These are phyloP conservation scores for Aldrovandia affinis DNA, from an alignment of 2,797 vertebrate species.

Conservation along the genomic window DNA sequence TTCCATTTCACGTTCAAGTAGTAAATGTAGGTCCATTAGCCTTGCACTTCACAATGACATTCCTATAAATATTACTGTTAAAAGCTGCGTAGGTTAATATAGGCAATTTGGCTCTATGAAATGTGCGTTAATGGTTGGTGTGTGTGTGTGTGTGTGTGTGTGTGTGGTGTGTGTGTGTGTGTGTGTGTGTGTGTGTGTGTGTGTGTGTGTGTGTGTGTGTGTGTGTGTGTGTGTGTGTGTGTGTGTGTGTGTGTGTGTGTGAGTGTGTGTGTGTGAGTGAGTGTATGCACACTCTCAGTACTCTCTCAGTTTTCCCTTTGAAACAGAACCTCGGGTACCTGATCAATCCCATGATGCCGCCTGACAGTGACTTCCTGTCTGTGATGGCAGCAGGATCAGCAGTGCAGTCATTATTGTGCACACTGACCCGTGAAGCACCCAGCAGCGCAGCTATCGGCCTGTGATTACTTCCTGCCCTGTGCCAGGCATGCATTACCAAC, in stretches of 20 bases:
- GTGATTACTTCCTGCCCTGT: conserved; percentile 63
- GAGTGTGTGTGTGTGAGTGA: no score
- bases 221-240: conserved; percentile 17
- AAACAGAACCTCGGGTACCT: conserved; percentile 51
- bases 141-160: conserved; percentile 23
- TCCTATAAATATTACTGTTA: conserved; percentile 36
- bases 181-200: conserved; percentile 13
- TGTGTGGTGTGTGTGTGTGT: conserved; percentile 28
- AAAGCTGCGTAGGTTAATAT: conserved; percentile 21
- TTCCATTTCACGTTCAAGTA: conserved; percentile 32
- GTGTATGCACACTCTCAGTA: conserved; percentile 2
- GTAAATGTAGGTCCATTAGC: conserved; percentile 19
- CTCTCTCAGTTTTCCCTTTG: conserved; percentile 43
- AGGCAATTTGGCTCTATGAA: conserved; percentile 16
- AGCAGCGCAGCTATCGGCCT: conserved; percentile 48
- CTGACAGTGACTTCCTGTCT: conserved; percentile 61
- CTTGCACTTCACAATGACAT: conserved; percentile 22
- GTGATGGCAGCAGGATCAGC: conserved; percentile 57
- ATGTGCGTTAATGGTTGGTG: conserved; percentile 21
- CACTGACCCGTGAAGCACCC: conserved; percentile 61
- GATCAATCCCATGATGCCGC: conserved; percentile 55
- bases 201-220: conserved; percentile 19
- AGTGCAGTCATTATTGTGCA: conserved; percentile 56
- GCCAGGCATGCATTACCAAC: conserved; percentile 15
- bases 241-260: conserved; percentile 21